phyloP scores from a whole-genome alignment of 2,797 vertebrate genomes.

The Oophaga sylvatica region DNA sequence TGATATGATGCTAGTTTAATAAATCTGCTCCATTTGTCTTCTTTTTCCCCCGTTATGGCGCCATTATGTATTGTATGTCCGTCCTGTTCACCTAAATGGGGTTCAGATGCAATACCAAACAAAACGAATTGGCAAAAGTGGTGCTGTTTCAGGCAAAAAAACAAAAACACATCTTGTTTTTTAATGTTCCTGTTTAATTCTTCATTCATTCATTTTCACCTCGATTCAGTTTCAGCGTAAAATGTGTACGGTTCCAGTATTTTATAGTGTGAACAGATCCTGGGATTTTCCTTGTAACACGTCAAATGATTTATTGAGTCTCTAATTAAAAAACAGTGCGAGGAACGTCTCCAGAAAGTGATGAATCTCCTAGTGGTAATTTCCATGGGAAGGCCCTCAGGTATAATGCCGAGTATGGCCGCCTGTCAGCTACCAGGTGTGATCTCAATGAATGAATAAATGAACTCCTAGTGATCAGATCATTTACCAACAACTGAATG shows the following conservation, averaged over 20 bases:
- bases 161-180: too few relatives aligned
- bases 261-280: background rate
- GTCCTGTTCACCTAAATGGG: background rate
- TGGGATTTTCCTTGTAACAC: background rate
- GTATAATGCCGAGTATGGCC: background rate
- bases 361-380: background rate
- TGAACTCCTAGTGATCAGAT: background rate
- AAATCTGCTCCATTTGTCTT: too few relatives aligned
- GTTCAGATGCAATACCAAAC: background rate
- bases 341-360: background rate
- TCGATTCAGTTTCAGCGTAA: background rate
- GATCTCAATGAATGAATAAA: background rate
- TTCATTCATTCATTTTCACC: background rate
- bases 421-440: background rate
- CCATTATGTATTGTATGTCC: background rate
- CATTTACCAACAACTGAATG: background rate
- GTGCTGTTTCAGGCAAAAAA: background rate
- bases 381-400: background rate
- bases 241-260: background rate
- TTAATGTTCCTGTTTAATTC: background rate
- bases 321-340: background rate
- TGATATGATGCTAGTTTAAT: too few relatives aligned
- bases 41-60: background rate
- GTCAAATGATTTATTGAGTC: slow-evolving; percentile 25
- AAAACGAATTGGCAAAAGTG: background rate